Percentiles rank a stretch among this genome's conserved stretches.
These are phyloP conservation scores for Gobio gobio DNA, from an alignment of 2,113 vertebrate species.

Conservation along the genomic window DNA sequence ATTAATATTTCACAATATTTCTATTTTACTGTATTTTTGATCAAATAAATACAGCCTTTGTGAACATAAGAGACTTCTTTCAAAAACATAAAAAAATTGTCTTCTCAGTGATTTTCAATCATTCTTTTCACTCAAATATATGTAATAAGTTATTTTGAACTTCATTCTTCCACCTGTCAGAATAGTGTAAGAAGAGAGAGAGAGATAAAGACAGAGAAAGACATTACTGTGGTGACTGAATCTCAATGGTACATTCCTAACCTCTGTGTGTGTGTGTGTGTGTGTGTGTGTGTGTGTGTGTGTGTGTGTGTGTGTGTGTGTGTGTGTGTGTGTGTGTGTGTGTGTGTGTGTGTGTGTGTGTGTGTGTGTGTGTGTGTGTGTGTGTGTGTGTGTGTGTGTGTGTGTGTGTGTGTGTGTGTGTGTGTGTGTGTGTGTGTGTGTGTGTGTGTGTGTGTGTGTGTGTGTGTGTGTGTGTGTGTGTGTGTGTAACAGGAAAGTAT, in stretches of 20 bases:
- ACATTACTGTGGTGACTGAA: not conserved
- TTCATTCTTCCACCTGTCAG: not conserved
- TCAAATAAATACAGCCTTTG: not conserved
- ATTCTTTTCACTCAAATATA: not conserved
- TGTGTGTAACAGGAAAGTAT: slow-evolving; percentile 86
- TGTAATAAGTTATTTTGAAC: not conserved
- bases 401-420: too few relatives aligned
- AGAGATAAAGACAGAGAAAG: not conserved
- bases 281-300: not conserved
- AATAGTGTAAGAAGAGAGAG: not conserved
- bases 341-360: too few relatives aligned
- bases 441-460: too few relatives aligned
- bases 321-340: not conserved
- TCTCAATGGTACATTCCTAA: not conserved
- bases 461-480: not conserved
- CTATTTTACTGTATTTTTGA: not conserved
- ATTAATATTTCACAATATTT: not conserved
- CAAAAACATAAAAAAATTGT: not conserved
- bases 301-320: too few relatives aligned
- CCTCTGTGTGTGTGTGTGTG: not conserved
- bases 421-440: not conserved
- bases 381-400: too few relatives aligned
- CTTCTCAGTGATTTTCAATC: not conserved
- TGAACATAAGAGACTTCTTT: not conserved
- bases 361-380: too few relatives aligned